phyloP scores from a whole-genome alignment of 2,888 invertebrate species.

The Brachyptera risi region DNA sequence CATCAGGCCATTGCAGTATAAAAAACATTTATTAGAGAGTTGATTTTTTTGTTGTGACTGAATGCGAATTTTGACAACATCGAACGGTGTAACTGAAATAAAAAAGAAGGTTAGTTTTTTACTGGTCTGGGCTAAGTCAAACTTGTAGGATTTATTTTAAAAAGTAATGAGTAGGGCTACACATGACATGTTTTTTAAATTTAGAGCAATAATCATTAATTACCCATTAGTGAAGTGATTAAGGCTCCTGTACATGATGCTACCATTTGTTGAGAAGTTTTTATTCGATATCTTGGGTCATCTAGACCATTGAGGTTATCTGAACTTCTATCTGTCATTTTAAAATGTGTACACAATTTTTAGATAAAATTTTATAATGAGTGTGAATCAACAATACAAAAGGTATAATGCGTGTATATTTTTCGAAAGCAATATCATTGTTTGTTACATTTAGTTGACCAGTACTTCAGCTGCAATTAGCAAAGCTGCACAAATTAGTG shows the following conservation, averaged over 20 bases:
- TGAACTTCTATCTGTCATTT: too few species aligned
- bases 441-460: too few species aligned
- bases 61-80: slow-evolving; percentile 97
- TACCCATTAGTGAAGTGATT: slow-evolving; percentile 84
- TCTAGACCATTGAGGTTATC: slow-evolving; percentile 2
- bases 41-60: slow-evolving; percentile 89
- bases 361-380: too few species aligned
- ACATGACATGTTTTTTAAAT: too few species aligned
- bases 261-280: slow-evolving; percentile 75
- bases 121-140: neutral
- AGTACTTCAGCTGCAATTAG: too few species aligned
- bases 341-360: too few species aligned
- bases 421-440: too few species aligned
- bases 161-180: neutral
- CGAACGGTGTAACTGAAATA: slow-evolving; percentile 86
- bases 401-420: too few species aligned
- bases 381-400: too few species aligned
- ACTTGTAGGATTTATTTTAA: neutral
- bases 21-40: slow-evolving; percentile 80
- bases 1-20: slow-evolving; percentile 98
- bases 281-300: slow-evolving; percentile 72
- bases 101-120: neutral
- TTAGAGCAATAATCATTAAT: slow-evolving; percentile 37
- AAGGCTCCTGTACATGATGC: slow-evolving; percentile 86
- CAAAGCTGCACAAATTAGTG: too few species aligned